Evolutionary conservation across 2,888 invertebrate species (phyloP).

Genomic region (Diloba caeruleocephala): DNA sequence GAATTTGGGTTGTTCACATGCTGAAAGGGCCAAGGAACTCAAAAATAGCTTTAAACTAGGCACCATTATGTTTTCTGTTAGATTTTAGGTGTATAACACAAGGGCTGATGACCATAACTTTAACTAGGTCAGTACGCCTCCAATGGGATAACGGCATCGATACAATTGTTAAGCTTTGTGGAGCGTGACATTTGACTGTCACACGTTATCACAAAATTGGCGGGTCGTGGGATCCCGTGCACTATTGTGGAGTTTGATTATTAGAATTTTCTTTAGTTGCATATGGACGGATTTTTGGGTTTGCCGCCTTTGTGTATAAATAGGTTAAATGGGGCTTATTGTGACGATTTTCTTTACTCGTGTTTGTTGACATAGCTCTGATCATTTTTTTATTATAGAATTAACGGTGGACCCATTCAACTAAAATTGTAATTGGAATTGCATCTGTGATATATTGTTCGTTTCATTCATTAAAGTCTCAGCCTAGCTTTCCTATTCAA

Average conservation of each 20-base stretch:
- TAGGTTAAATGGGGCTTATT: too few relatives aligned
- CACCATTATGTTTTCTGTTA: too few relatives aligned
- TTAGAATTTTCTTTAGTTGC: conserved; percentile 40
- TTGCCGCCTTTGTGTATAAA: conserved; percentile 11
- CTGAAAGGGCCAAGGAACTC: too few relatives aligned
- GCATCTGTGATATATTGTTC: too few relatives aligned
- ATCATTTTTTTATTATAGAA: too few relatives aligned
- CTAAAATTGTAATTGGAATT: too few relatives aligned
- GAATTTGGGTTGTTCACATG: too few relatives aligned
- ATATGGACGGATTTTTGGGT: conserved; percentile 19
- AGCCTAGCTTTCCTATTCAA: too few relatives aligned
- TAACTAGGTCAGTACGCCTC: conserved; percentile 64
- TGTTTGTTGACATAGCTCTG: not conserved
- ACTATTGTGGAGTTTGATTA: conserved; percentile 33
- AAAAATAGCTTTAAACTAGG: too few relatives aligned
- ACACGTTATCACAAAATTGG: conserved; percentile 50
- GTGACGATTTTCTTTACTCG: not conserved
- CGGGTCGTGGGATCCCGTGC: conserved; percentile 58
- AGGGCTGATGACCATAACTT: conserved; percentile 52
- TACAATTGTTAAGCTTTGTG: conserved; percentile 66
- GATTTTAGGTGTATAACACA: conserved; percentile 9
- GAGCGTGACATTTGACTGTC: conserved; percentile 67
- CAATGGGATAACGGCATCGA: conserved; percentile 69
- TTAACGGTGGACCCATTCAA: too few relatives aligned
- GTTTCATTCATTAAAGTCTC: too few relatives aligned